Percentiles rank a stretch among this genome's conserved stretches.
Conservation (phyloP, 2,888 invertebrate species). For the Phortica magna region DNA sequence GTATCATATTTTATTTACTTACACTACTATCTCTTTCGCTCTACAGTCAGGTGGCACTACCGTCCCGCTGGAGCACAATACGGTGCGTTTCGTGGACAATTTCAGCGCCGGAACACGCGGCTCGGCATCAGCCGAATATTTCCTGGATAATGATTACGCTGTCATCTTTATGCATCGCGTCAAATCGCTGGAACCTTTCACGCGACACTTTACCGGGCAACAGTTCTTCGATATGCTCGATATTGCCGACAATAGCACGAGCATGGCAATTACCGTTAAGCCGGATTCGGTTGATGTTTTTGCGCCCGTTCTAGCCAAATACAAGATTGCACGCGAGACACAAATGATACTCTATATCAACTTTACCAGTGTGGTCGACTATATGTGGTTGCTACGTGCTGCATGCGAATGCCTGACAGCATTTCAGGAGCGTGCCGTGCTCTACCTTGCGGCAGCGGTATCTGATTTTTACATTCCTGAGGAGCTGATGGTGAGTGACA, state of each 20-base stretch:
- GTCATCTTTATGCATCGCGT: conserved; percentile 96
- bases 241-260: conserved; percentile 80
- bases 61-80: conserved; percentile 97
- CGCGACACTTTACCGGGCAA: conserved; percentile 89
- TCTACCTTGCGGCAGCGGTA: conserved; percentile 99
- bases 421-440: conserved; percentile 84
- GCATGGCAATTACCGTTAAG: conserved; percentile 84
- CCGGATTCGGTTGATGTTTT: conserved; percentile 86
- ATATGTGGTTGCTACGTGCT: conserved; percentile 92
- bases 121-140: conserved; percentile 96
- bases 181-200: conserved; percentile 94
- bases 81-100: conserved; percentile 98
- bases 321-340: conserved; percentile 88
- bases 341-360: conserved; percentile 86
- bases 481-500: conserved; percentile 87
- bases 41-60: conserved; percentile 96
- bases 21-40: neutral
- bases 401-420: conserved; percentile 87
- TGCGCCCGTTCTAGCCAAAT: conserved; percentile 85
- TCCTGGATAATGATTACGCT: conserved; percentile 90
- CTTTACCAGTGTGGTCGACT: conserved; percentile 93
- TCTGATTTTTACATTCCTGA: conserved; percentile 99
- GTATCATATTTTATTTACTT: neutral
- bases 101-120: conserved; percentile 98
- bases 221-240: conserved; percentile 89